Conservation (phyloP, 1,140 invertebrate species). For the Camponotus pennsylvanicus region DNA sequence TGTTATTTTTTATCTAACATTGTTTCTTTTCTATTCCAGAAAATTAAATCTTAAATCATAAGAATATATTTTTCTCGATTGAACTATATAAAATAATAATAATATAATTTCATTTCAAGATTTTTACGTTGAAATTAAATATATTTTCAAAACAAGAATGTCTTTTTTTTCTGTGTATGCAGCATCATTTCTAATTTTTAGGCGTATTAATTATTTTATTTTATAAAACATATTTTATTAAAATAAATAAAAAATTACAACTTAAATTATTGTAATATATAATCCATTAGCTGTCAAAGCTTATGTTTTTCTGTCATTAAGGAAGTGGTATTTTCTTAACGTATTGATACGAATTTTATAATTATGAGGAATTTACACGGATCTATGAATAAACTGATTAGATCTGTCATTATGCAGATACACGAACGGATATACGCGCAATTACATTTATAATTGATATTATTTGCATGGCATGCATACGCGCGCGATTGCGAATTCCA, state of each 20-base stretch:
- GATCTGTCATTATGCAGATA: slow-evolving; percentile 7
- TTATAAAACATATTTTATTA: neutral
- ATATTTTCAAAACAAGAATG: no score
- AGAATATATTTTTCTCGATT: no score
- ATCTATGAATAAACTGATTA: slow-evolving; percentile 26
- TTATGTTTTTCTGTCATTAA: neutral
- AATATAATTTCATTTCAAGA: no score
- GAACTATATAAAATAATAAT: no score
- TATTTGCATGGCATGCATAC: slow-evolving; percentile 15
- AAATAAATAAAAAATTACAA: no score
- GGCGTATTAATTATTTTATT: neutral
- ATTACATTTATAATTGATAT: slow-evolving; percentile 33
- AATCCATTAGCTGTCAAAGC: neutral
- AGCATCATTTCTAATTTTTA: neutral
- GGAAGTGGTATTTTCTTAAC: slow-evolving; percentile 26
- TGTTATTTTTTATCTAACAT: no score
- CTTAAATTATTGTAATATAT: no score
- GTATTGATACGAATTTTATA: slow-evolving; percentile 1
- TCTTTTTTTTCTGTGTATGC: no score
- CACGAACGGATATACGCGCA: neutral
- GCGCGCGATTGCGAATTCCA: neutral
- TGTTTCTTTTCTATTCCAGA: no score
- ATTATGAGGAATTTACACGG: slow-evolving; percentile 39
- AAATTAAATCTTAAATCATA: no score
- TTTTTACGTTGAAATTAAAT: no score